These are phyloP conservation scores for Eufriesea mexicana DNA, from an alignment of 1,140 invertebrate genomes.

Conservation along the genomic window DNA sequence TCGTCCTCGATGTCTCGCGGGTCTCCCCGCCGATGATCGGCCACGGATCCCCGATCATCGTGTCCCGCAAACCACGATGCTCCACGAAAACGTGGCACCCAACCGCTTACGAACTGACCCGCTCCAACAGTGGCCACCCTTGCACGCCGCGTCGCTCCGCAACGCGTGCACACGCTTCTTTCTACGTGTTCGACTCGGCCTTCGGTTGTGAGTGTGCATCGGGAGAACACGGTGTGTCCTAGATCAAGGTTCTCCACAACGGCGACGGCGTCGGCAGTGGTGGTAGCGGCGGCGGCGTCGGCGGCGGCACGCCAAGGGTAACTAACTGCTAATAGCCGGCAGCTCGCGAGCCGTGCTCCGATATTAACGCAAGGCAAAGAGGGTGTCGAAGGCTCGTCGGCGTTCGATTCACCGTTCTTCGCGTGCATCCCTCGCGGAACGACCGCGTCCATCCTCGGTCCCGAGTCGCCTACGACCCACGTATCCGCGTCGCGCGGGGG, in stretches of 20 bases:
- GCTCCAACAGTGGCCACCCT: no score
- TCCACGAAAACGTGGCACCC: no score
- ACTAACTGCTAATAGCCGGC: constrained; percentile 11
- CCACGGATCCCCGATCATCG: no score
- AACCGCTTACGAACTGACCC: no score
- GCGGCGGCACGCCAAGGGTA: constrained; percentile 14
- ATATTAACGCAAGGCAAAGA: background rate
- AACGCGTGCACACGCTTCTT: no score
- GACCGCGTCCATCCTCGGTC: background rate
- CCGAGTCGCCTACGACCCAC: constrained; percentile 22
- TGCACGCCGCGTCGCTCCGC: no score
- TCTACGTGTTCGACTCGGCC: background rate
- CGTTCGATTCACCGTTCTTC: constrained; percentile 6
- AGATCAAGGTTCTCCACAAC: background rate
- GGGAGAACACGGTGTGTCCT: background rate
- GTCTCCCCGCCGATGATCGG: no score
- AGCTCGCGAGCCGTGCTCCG: background rate
- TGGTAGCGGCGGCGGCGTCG: constrained; percentile 2
- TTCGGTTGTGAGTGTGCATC: constrained; percentile 1
- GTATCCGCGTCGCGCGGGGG: background rate
- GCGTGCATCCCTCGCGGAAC: background rate
- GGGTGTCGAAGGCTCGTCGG: constrained; percentile 7
- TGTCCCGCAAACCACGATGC: no score
- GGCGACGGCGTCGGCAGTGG: background rate
- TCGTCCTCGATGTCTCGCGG: background rate